phyloP scores from a whole-genome alignment of 2,113 vertebrate species.

The Oncorhynchus masou region DNA sequence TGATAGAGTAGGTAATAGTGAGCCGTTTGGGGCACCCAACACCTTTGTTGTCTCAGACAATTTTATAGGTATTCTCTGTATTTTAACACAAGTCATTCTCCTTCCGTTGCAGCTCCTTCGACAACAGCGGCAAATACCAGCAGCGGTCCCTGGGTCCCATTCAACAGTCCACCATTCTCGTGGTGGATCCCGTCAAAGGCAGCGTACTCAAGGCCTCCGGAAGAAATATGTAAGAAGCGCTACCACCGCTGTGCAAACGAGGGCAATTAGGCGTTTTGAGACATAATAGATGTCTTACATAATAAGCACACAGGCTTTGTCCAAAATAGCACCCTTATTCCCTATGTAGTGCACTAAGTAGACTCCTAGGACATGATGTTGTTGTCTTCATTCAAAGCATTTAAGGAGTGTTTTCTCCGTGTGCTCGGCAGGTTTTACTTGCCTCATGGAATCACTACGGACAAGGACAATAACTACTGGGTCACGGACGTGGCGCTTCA shows the following conservation, averaged over 20 bases:
- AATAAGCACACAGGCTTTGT: not conserved
- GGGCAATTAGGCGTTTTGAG: not conserved
- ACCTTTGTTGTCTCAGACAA: too few species aligned
- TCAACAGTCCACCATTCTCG: slow-evolving; percentile 89
- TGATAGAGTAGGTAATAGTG: too few species aligned
- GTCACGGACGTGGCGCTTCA: slow-evolving; percentile 97
- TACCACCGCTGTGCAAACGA: not conserved
- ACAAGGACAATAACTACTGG: slow-evolving; percentile 90
- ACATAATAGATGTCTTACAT: not conserved
- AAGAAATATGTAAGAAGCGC: slow-evolving; percentile 86
- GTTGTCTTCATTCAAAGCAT: not conserved
- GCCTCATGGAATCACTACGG: slow-evolving; percentile 91
- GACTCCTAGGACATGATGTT: not conserved
- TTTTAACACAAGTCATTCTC: not conserved
- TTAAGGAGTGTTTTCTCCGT: not conserved
- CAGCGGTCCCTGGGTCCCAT: slow-evolving; percentile 88
- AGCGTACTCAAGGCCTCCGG: slow-evolving; percentile 82
- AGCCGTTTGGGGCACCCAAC: too few species aligned
- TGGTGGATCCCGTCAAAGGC: slow-evolving; percentile 81
- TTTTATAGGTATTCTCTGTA: too few species aligned
- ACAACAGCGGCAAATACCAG: slow-evolving; percentile 82
- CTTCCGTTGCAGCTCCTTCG: slow-evolving; percentile 82
- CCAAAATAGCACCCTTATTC: too few species aligned
- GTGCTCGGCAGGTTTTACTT: slow-evolving; percentile 84
- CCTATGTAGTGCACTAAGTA: too few species aligned